phyloP scores from a whole-genome alignment of 1,140 invertebrate species.

The Drosophila rufa region DNA sequence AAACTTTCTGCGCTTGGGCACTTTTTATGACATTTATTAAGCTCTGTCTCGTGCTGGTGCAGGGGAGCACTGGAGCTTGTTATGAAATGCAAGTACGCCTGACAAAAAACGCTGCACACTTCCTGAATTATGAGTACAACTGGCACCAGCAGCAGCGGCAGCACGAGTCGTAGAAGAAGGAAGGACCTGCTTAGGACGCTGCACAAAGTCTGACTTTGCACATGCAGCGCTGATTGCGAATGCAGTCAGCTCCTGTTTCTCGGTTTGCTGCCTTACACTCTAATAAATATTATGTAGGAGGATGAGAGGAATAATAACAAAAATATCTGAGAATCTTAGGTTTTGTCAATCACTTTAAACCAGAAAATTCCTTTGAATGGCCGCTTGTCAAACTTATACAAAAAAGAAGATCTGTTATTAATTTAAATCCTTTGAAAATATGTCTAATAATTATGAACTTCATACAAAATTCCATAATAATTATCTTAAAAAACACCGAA shows the following conservation, averaged over 20 bases:
- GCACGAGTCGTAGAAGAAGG: neutral
- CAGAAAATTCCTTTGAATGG: too few relatives aligned
- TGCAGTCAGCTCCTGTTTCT: constrained; percentile 46
- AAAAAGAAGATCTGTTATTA: too few relatives aligned
- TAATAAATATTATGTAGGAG: neutral
- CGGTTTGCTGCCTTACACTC: constrained; percentile 12
- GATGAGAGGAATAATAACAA: too few relatives aligned
- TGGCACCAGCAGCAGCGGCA: neutral
- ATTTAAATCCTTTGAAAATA: too few relatives aligned
- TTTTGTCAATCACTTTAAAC: too few relatives aligned
- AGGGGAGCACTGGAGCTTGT: constrained; percentile 43
- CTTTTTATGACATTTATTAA: constrained; percentile 73
- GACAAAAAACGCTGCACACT: constrained; percentile 68
- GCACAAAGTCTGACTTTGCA: constrained; percentile 50
- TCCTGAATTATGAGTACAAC: constrained; percentile 76
- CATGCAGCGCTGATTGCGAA: constrained; percentile 64
- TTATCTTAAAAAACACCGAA: too few relatives aligned
- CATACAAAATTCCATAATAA: too few relatives aligned
- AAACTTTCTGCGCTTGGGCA: constrained; percentile 22
- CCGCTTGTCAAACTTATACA: too few relatives aligned
- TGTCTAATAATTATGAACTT: too few relatives aligned
- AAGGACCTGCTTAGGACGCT: constrained; percentile 35
- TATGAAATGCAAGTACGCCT: constrained; percentile 69
- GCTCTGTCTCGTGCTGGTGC: constrained; percentile 33
- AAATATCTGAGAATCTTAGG: too few relatives aligned